A percentile compares a stretch with the other conserved stretches of the same genome.
phyloP scores from a whole-genome alignment of 2,888 invertebrate species.

The Aspidiotus rigidus region DNA sequence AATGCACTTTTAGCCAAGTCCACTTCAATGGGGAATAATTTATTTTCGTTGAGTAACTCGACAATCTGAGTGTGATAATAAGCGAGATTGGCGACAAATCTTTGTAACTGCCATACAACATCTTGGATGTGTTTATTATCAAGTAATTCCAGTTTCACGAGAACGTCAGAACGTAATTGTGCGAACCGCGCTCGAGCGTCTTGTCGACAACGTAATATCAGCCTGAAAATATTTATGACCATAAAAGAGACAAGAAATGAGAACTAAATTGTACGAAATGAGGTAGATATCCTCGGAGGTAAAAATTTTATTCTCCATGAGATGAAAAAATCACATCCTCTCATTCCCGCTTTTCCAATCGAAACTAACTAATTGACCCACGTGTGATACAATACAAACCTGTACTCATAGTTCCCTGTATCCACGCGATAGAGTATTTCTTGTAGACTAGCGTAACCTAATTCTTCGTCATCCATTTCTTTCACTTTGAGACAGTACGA shows the following conservation, averaged over 20 bases:
- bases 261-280: no score
- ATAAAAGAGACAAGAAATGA: no score
- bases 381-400: conserved; percentile 51
- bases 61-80: conserved; percentile 65
- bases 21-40: conserved; percentile 90
- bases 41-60: conserved; percentile 63
- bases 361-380: no score
- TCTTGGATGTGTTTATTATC: conserved; percentile 94
- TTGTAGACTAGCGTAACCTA: conserved; percentile 81
- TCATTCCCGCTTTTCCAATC: no score
- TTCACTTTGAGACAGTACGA: conserved; percentile 99
- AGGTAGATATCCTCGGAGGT: no score
- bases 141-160: conserved; percentile 91
- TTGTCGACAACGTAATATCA: conserved; percentile 90
- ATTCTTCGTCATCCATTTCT: conserved; percentile 99
- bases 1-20: conserved; percentile 87
- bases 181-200: conserved; percentile 82
- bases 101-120: conserved; percentile 37
- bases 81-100: conserved; percentile 63
- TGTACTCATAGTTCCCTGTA: conserved; percentile 98
- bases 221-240: conserved; percentile 49
- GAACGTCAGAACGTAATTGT: conserved; percentile 74
- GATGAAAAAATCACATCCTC: no score
- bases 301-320: no score
- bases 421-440: conserved; percentile 96